Percentiles rank a stretch among this genome's conserved stretches.
These are phyloP conservation scores for Oligia latruncula DNA, from an alignment of 2,888 invertebrate species.

Conservation along the genomic window DNA sequence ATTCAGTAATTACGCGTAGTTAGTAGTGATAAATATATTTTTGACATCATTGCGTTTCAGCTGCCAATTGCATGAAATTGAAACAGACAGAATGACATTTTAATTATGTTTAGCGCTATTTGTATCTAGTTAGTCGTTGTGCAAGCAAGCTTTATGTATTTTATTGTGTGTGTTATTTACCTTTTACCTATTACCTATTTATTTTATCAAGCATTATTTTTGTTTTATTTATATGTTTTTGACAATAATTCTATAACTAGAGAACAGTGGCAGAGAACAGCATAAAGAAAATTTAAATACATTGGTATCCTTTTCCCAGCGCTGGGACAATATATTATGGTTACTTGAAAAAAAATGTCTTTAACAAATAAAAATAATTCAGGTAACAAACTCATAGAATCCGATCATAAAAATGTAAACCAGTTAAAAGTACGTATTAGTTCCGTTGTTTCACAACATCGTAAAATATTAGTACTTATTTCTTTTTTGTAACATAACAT, in stretches of 20 bases:
- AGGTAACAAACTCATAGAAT: neutral
- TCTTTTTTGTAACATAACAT: slow-evolving; percentile 2
- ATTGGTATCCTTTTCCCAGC: too few species aligned
- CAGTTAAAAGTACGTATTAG: neutral
- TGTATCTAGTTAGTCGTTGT: neutral
- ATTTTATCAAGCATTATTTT: too few species aligned
- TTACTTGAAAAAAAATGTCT: neutral
- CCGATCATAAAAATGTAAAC: neutral
- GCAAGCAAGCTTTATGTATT: neutral
- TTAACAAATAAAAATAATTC: neutral
- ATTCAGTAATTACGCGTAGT: neutral
- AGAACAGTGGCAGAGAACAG: neutral
- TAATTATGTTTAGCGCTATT: slow-evolving; percentile 22
- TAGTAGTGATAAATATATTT: slow-evolving; percentile 22
- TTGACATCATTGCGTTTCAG: slow-evolving; percentile 37
- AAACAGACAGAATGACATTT: slow-evolving; percentile 36
- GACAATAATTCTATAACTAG: neutral
- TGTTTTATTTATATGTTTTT: too few species aligned
- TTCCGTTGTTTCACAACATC: slow-evolving; percentile 16
- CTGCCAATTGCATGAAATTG: slow-evolving; percentile 42
- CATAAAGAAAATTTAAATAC: neutral
- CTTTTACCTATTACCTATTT: too few species aligned
- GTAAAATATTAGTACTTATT: neutral
- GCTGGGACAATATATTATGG: too few species aligned
- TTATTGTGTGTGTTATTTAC: neutral